A percentile compares a stretch with the other conserved stretches of the same genome.
Conservation (phyloP, 1,140 invertebrate species). For the Magallana ariakensis region DNA sequence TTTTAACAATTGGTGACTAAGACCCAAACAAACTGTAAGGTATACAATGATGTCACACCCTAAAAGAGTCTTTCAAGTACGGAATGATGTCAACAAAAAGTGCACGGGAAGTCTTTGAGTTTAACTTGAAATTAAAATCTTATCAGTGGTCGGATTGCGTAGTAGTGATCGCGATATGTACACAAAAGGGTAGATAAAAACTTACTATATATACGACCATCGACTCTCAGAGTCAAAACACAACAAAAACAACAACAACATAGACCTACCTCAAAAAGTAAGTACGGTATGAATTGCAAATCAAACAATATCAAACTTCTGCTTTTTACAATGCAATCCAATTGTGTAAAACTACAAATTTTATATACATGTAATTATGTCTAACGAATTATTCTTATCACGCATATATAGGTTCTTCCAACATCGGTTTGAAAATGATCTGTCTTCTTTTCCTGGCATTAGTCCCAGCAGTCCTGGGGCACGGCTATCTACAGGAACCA, state of each 20-base stretch:
- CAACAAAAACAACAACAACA: slow-evolving; percentile 17
- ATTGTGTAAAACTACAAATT: not conserved
- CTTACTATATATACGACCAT: slow-evolving; percentile 1
- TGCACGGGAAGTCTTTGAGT: slow-evolving; percentile 10
- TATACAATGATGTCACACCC: too few species aligned
- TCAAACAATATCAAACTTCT: not conserved
- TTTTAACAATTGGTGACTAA: not conserved
- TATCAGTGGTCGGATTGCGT: not conserved
- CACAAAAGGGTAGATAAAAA: slow-evolving; percentile 27
- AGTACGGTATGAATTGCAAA: not conserved
- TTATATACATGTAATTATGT: too few species aligned
- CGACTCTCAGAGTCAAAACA: not conserved
- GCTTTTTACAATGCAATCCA: not conserved
- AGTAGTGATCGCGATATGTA: slow-evolving; percentile 15
- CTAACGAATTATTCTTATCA: too few species aligned
- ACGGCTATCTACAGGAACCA: slow-evolving; percentile 93
- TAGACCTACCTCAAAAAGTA: not conserved
- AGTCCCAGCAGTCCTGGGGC: slow-evolving; percentile 81
- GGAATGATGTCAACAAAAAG: not conserved
- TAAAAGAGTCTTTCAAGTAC: not conserved
- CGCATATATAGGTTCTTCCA: too few species aligned
- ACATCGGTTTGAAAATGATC: not conserved
- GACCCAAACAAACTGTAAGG: not conserved
- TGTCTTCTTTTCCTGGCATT: not conserved
- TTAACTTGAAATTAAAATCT: not conserved